phyloP scores from a whole-genome alignment of 1,140 invertebrate genomes.

The Lycorma delicatula region DNA sequence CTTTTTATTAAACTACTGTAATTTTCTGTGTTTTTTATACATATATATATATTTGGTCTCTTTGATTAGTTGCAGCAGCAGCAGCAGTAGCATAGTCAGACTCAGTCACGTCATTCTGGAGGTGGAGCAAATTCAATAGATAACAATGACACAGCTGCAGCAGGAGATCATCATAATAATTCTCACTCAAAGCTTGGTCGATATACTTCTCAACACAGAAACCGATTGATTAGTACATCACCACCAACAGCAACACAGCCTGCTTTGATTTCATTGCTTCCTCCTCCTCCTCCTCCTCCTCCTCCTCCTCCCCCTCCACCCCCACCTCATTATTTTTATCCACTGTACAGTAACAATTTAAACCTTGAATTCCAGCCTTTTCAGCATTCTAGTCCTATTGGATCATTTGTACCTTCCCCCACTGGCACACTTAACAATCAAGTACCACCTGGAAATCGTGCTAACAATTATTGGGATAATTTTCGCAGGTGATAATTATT shows the following conservation, averaged over 20 bases:
- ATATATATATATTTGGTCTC: too few relatives aligned
- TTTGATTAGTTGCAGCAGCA: conserved; percentile 15
- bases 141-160: conserved; percentile 10
- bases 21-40: too few relatives aligned
- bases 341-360: conserved; percentile 25
- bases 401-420: conserved; percentile 5
- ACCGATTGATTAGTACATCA: too few relatives aligned
- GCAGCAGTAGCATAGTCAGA: conserved; percentile 25
- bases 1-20: too few relatives aligned
- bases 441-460: conserved; percentile 74
- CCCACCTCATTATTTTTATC: conserved; percentile 18
- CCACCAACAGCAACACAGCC: background rate
- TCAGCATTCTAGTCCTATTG: conserved; percentile 20
- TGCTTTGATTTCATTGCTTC: background rate
- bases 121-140: too few relatives aligned
- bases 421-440: conserved; percentile 64
- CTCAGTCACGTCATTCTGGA: too few relatives aligned
- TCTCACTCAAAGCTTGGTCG: background rate
- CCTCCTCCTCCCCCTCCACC: background rate
- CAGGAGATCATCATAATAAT: background rate
- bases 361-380: conserved; percentile 25
- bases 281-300: background rate
- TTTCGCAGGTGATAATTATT: conserved; percentile 83
- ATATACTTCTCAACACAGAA: too few relatives aligned
- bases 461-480: conserved; percentile 89